Evolutionary conservation across 1,140 invertebrate genomes (phyloP), one percentile per base, ranked within the genome.

Genomic region (Drosophila tsacasi): DNA sequence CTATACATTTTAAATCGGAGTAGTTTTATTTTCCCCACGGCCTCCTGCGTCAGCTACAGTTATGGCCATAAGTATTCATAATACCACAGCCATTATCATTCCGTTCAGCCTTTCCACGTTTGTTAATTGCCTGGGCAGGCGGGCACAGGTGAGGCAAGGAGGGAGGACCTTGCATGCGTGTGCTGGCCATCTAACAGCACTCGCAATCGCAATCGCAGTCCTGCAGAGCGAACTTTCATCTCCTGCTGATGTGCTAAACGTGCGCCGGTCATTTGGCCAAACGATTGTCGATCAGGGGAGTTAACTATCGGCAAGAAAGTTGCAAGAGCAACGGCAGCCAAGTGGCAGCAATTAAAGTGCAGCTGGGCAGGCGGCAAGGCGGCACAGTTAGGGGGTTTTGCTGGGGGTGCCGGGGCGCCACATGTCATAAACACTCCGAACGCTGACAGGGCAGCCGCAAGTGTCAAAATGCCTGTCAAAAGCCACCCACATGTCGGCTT

Each of bases 201-300:
- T 55, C 30, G 19, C 50, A 52, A 7, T 52, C 74, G 65, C 58
- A 66, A 63, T 72, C 78, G 68, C 77, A 61, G 66, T 85, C 68
- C 74, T 81, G 69, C 59, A 52, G 61, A 76, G 42, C 40, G 17
- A 65, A 73, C 67, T 75, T 79, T 59, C 76, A 76, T 67, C 66
- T 75, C 42, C 73, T 49, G 55, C 55, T 91, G 80, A 91, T 87
- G 87, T 75, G 83, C 49, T 84, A 91, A 91, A 84, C 91, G 91
- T 92, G 91, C 91, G 63, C 49, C 76, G 85, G 91, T 80, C 79
- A 92, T 92, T 92, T 92, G 76, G 73, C 73, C 60, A 83, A 92
- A 92, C 81, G 91, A 86, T 86, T 92, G 91, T 83, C 91, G 91
- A 92, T 92, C 91, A 92, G 80, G 39, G 54, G 63, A 76, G 78